Evolutionary conservation across 2,113 vertebrate species (phyloP).

Genomic region (Pungitius pungitius): DNA sequence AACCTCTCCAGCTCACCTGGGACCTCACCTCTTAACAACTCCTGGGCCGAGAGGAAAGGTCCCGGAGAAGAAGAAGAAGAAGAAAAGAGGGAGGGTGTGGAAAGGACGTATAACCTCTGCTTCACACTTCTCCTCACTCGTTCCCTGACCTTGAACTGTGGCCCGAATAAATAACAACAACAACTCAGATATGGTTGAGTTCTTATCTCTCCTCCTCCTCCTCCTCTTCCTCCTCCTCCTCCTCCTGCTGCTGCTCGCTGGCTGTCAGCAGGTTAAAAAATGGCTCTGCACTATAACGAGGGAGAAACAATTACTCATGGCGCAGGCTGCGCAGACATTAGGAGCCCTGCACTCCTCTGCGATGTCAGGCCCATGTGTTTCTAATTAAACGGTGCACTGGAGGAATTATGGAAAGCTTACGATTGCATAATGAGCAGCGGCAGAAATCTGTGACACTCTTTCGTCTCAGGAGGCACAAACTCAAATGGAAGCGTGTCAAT

Average conservation of each 20-base stretch:
- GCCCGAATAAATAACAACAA: constrained; percentile 33
- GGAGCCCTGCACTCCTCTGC: constrained; percentile 62
- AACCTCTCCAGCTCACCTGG: constrained; percentile 73
- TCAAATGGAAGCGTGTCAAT: constrained; percentile 54
- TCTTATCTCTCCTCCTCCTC: constrained; percentile 38
- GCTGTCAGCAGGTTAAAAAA: constrained; percentile 77
- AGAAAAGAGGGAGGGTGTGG: not conserved
- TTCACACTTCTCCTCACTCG: not conserved
- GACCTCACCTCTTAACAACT: constrained; percentile 63
- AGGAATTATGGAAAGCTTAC: constrained; percentile 73
- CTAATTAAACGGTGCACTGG: constrained; percentile 70
- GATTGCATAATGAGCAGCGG: constrained; percentile 73
- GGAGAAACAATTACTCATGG: constrained; percentile 77
- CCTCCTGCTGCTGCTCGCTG: constrained; percentile 52
- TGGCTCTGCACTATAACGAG: constrained; percentile 59
- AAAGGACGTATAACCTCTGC: constrained; percentile 16
- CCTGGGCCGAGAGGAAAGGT: constrained; percentile 37
- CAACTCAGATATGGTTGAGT: constrained; percentile 28
- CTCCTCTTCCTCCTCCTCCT: constrained; percentile 45
- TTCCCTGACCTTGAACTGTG: constrained; percentile 9
- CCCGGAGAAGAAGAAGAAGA: not conserved
- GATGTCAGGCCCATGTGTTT: constrained; percentile 73
- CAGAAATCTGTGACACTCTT: constrained; percentile 62
- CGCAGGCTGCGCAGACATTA: constrained; percentile 68
- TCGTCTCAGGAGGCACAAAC: constrained; percentile 64